phyloP scores from a whole-genome alignment of 2,113 vertebrate species.

The Boulengeromyrus knoepffleri region DNA sequence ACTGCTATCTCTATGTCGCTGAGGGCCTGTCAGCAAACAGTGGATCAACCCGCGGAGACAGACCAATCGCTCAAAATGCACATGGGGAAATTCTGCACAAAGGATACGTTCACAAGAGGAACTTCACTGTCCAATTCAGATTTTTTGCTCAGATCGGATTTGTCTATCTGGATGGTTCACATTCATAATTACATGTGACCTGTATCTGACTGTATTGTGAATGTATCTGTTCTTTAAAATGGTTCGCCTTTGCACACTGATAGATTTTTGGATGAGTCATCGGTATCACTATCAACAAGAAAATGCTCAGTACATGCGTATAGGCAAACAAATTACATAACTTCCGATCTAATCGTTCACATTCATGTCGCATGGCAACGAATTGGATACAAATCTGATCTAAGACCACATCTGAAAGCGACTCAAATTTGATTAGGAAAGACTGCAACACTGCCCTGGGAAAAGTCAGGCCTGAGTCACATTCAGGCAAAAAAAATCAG shows the following conservation, averaged over 20 bases:
- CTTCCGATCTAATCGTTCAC: neutral
- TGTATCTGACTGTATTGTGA: neutral
- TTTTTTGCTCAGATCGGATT: neutral
- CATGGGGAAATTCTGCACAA: neutral
- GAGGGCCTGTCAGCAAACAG: slow-evolving; percentile 57
- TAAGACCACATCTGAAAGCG: neutral
- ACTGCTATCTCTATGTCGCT: slow-evolving; percentile 81
- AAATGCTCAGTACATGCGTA: neutral
- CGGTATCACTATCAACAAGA: neutral
- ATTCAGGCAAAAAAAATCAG: neutral
- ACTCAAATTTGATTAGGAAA: neutral
- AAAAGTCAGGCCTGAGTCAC: neutral
- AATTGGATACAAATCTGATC: neutral
- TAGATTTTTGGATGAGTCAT: neutral
- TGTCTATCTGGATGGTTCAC: neutral
- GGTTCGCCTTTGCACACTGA: neutral
- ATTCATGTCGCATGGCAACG: neutral
- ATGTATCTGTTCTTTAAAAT: neutral
- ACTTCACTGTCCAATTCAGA: neutral
- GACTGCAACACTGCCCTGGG: neutral
- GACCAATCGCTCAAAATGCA: neutral
- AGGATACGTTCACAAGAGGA: neutral
- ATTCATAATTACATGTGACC: neutral
- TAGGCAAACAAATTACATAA: neutral
- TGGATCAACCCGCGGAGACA: neutral